Base-by-base conservation (phyloP, 2,113 vertebrate species). In the Callipepla californica region DNA sequence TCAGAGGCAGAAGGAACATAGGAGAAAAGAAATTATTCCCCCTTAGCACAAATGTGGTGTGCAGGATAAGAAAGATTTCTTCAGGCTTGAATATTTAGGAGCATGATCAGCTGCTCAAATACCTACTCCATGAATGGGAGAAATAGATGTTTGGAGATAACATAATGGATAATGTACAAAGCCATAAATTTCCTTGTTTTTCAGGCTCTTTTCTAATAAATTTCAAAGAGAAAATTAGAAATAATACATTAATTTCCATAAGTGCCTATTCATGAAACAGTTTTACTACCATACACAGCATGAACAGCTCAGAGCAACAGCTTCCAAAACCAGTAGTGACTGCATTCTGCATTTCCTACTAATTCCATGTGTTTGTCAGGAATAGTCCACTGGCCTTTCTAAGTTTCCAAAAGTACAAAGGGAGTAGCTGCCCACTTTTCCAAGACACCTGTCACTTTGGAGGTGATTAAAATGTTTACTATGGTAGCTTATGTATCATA, bases 1-100 rank as follows among this genome's bases (percentile, higher is more conserved):
- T 61, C 1, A 0, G 89, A 83, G n/a, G 40, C 36, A 51, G 14
- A 88, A 61, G 26, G 15, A 88, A 61, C 0, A 0, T 7, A 40
- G 26, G 30, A 78, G 62, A 78, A 84, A 90, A 19, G 3, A 87
- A 11, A 66, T 40, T 69, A 68, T 44, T 86, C n/a, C 19, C 77
- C 6, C 70, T 85, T 12, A 23, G 14, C 22, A 57, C 34, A 85
- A 74, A 3, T 4, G 5, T 55, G 34, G 34, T 93, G 61, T 85
- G 66, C 3, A 25, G 12, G 14, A 42, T 53, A 13, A 83, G 20
- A 36, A 44, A 82, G 18, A 48, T 80, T 53, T 66, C 40, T 77
- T 85, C 34, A 78, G 25, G 44, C n/a, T 67, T 51, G 3, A 72
- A 2, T 75, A 74, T 36, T 40, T 38, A 4, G 11, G 40, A 92